Base-by-base conservation (phyloP, 1,140 invertebrate species). In the Monochamus saltuarius region DNA sequence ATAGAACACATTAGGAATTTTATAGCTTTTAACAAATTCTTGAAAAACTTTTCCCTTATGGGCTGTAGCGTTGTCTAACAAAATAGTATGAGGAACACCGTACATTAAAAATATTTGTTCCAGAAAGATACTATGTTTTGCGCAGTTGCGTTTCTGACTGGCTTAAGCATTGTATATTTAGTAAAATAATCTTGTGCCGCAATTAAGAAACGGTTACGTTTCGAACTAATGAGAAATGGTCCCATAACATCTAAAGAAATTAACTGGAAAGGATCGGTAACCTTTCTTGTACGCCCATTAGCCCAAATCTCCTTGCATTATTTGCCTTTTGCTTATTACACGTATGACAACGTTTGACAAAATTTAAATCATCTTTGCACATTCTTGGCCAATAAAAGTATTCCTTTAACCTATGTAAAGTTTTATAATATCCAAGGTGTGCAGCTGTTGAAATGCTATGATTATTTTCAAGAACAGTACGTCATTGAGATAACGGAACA, bases 51-150 rank as follows among this genome's bases (percentile, higher is more conserved):
- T 40, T 1, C 62, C 58, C 29, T 50, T 64, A 50, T 68, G 71
- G 40, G 72, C 68, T 2, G 37, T 14, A 0, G 59, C 71, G 38
- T 71, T 72, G 42, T 74, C 67, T 8, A 52, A 64, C 2, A 69
- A 40, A 8, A 70, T 29, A 7, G 51, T 57, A 29, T 67, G 52
- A 10, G 66, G 70, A 1, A 65, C 39, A 4, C 69, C 65, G 34
- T 56, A 68, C 22, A 52, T 60, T 22, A 60, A 51, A 47, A 64
- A 64, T 4, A 67, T 19, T 4, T 56, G 4, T 4, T 61, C n/a
- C 56, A 62, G 13, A 9, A 10, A 51, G 53, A 55, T 9, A 59
- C 14, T 3, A 42, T 9, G 11, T 59, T 55, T 37, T 37, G n/a
- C 46, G 17, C n/a, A 1, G 64, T 11, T 13, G 56, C 55, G 59